phyloP scores from a whole-genome alignment of 2,888 invertebrate genomes.

The Cinara cedri region DNA sequence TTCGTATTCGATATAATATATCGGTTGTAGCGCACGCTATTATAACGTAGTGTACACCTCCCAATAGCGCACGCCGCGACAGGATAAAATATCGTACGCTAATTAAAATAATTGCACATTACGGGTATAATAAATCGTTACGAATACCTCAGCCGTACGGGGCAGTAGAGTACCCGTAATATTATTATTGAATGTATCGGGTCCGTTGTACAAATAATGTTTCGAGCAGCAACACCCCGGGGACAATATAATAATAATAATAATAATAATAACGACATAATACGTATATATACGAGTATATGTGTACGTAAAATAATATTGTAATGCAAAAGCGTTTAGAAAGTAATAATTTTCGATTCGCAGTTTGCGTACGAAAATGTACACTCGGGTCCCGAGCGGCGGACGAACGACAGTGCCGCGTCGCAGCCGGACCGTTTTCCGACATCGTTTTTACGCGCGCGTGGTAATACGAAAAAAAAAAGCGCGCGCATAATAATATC shows the following conservation, averaged over 20 bases:
- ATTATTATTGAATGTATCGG: no score
- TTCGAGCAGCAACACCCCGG: neutral
- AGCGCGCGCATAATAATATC: neutral
- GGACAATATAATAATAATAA: conserved; percentile 1
- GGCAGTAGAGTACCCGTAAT: no score
- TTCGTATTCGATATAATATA: no score
- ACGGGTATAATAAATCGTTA: conserved; percentile 22
- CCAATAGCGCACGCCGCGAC: neutral
- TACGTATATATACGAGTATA: neutral
- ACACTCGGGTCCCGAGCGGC: no score
- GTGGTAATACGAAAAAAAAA: no score
- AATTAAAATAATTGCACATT: conserved; percentile 33
- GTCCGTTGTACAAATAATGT: conserved; percentile 18
- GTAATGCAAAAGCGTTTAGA: conserved; percentile 15
- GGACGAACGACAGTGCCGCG: no score
- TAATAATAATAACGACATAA: no score
- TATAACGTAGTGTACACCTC: no score
- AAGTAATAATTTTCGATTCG: conserved; percentile 32
- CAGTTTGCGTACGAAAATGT: neutral
- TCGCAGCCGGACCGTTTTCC: no score
- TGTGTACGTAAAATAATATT: neutral
- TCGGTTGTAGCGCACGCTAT: no score
- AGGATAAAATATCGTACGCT: neutral
- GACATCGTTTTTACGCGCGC: no score
- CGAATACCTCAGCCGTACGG: no score